These are phyloP conservation scores for Leptinotarsa lineolata DNA, from an alignment of 1,140 invertebrate species.

Conservation along the genomic window DNA sequence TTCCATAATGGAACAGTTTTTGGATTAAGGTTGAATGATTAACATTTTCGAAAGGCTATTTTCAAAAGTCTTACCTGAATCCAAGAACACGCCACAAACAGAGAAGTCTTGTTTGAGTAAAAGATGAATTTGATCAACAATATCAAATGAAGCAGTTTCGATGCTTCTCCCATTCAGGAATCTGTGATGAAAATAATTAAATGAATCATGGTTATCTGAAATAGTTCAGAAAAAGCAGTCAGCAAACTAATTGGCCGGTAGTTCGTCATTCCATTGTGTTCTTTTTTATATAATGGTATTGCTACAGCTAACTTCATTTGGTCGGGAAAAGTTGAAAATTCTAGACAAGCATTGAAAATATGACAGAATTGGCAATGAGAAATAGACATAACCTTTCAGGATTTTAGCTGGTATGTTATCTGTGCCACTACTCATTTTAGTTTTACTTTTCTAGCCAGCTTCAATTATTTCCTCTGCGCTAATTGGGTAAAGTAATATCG, in stretches of 20 bases:
- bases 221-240: neutral
- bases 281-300: neutral
- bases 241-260: neutral
- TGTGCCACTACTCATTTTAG: neutral
- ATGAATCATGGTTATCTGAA: neutral
- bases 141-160: too few species aligned
- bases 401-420: conserved; percentile 2
- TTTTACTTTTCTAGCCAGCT: neutral
- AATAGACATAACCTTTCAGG: neutral
- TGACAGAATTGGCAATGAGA: neutral
- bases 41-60: too few species aligned
- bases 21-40: too few species aligned
- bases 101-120: too few species aligned
- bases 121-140: too few species aligned
- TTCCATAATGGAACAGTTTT: too few species aligned
- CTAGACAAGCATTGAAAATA: neutral
- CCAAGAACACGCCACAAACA: too few species aligned
- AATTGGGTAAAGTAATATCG: neutral
- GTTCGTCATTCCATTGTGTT: neutral
- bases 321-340: neutral
- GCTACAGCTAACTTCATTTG: neutral
- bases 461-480: neutral
- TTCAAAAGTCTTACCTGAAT: too few species aligned
- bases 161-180: too few species aligned
- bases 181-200: too few species aligned